A percentile compares a stretch with the other conserved stretches of the same genome.
These are phyloP conservation scores for Macquaria australasica DNA, from an alignment of 2,113 vertebrate species.

Conservation along the genomic window DNA sequence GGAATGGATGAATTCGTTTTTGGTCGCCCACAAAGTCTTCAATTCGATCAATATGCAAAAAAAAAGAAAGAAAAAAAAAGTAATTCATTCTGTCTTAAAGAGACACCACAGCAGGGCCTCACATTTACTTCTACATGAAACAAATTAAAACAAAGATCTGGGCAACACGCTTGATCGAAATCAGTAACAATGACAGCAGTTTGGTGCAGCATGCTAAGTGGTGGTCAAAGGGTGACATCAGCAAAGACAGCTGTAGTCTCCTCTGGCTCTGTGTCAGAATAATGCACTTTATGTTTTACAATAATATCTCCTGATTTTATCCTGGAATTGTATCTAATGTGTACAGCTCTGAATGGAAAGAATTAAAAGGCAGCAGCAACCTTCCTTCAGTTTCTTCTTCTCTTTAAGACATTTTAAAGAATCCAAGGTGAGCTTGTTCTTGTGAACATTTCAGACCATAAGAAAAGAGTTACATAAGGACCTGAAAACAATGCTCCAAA, in stretches of 20 bases:
- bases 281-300: background rate
- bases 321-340: fast-evolving
- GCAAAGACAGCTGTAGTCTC: background rate
- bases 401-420: background rate
- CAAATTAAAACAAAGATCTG: background rate
- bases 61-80: slow-evolving; percentile 20
- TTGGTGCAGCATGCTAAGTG: background rate
- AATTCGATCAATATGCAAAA: background rate
- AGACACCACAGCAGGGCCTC: background rate
- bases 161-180: background rate
- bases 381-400: background rate
- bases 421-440: background rate
- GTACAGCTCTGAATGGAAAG: background rate
- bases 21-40: background rate
- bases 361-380: background rate
- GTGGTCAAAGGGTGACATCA: background rate
- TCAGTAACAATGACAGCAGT: background rate
- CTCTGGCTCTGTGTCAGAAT: background rate
- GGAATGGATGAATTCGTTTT: slow-evolving; percentile 20
- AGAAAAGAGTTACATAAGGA: background rate
- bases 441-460: background rate
- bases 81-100: background rate
- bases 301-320: too few relatives aligned
- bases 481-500: background rate
- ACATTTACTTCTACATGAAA: background rate